Evolutionary conservation across 2,113 vertebrate species (phyloP).

Genomic region (Pogonocichla stellata): DNA sequence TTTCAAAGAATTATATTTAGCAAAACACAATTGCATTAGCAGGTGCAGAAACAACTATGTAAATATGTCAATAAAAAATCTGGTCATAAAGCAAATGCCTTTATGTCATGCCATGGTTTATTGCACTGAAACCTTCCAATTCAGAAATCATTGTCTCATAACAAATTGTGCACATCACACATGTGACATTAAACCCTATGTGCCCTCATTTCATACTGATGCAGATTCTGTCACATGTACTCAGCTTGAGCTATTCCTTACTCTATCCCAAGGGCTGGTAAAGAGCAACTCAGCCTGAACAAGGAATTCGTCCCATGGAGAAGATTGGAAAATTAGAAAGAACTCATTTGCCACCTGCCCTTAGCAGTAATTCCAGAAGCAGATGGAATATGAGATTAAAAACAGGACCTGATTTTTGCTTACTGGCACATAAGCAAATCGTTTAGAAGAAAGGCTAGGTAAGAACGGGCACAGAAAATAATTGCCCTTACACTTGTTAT

Average conservation of each 20-base stretch:
- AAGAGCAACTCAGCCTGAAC: neutral
- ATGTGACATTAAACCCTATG: neutral
- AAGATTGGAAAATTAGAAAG: constrained; percentile 33
- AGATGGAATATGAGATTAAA: constrained; percentile 66
- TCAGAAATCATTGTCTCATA: neutral
- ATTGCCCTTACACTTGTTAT: neutral
- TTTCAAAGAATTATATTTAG: neutral
- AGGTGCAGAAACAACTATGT: neutral
- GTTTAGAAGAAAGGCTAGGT: constrained; percentile 10
- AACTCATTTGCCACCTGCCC: constrained; percentile 53
- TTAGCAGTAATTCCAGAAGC: constrained; percentile 44
- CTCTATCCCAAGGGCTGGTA: neutral
- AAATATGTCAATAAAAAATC: neutral
- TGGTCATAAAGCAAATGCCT: neutral
- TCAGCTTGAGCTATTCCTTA: neutral
- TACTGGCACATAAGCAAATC: neutral
- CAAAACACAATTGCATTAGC: neutral
- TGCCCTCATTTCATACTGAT: neutral
- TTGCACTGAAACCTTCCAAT: neutral
- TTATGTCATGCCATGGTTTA: neutral
- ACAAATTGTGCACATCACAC: neutral
- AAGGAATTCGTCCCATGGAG: constrained; percentile 32
- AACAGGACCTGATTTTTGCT: neutral
- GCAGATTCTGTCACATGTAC: neutral
- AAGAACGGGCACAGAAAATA: neutral